These are phyloP conservation scores for Malthinus seriepunctatus DNA, from an alignment of 2,888 invertebrate species.

Conservation along the genomic window DNA sequence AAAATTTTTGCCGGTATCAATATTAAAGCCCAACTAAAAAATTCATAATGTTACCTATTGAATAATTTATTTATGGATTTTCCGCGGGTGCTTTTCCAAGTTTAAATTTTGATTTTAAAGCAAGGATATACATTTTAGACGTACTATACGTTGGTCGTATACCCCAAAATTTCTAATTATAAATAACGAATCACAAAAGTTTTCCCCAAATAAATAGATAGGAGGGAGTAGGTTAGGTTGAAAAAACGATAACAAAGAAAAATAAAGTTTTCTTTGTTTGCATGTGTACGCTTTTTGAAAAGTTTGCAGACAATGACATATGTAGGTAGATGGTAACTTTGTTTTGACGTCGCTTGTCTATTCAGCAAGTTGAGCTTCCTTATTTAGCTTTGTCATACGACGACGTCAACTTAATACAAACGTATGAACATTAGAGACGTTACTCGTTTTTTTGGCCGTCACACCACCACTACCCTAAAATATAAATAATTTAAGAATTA, in stretches of 20 bases:
- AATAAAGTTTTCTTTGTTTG: constrained; percentile 1
- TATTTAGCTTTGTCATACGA: constrained; percentile 21
- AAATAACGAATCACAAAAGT: background rate
- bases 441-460: constrained; percentile 18
- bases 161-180: background rate
- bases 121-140: too few relatives aligned
- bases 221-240: background rate
- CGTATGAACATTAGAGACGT: constrained; percentile 24
- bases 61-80: too few relatives aligned
- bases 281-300: constrained; percentile 12
- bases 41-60: too few relatives aligned
- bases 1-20: too few relatives aligned
- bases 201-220: background rate
- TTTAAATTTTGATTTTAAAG: too few relatives aligned
- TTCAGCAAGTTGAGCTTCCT: constrained; percentile 23
- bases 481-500: constrained; percentile 22
- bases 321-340: constrained; percentile 25
- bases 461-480: constrained; percentile 12
- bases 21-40: too few relatives aligned
- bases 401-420: constrained; percentile 24
- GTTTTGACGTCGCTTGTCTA: constrained; percentile 20
- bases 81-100: too few relatives aligned
- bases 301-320: constrained; percentile 24
- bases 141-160: too few relatives aligned
- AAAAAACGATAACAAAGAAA: constrained; percentile 5